Conservation (phyloP, 1,140 invertebrate genomes). For the Pectinophora gossypiella region DNA sequence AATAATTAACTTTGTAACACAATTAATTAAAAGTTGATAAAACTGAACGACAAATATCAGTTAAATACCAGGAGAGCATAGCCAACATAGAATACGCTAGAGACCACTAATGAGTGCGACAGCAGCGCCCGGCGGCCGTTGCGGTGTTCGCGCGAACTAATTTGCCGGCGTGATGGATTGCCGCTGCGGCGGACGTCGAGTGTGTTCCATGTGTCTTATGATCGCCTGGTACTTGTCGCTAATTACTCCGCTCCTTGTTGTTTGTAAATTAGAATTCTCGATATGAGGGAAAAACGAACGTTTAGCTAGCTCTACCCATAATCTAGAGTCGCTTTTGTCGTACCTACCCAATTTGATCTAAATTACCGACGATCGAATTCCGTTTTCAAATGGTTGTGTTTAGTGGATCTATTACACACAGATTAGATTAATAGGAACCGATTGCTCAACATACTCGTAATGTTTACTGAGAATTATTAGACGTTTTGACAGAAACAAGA, state of each 20-base stretch:
- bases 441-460: not conserved
- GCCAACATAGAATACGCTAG: not conserved
- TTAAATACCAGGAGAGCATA: slow-evolving; percentile 20
- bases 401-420: no score
- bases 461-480: not conserved
- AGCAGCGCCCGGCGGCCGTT: slow-evolving; percentile 52
- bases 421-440: not conserved
- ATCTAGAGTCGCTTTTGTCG: no score
- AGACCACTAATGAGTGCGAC: slow-evolving; percentile 67
- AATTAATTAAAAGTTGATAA: not conserved
- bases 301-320: no score
- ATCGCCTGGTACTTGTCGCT: slow-evolving; percentile 27
- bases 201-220: slow-evolving; percentile 21
- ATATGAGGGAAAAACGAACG: no score
- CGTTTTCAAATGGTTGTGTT: no score
- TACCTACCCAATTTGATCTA: no score
- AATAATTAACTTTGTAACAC: not conserved
- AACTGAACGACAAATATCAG: slow-evolving; percentile 17
- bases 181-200: slow-evolving; percentile 11
- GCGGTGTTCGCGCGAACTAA: slow-evolving; percentile 59
- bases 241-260: slow-evolving; percentile 8
- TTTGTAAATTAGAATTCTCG: not conserved
- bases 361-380: no score
- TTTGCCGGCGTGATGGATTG: slow-evolving; percentile 61
- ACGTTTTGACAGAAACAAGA: slow-evolving; percentile 16